These are phyloP conservation scores for Herminia tarsipennalis DNA, from an alignment of 2,888 invertebrate species.

Conservation along the genomic window DNA sequence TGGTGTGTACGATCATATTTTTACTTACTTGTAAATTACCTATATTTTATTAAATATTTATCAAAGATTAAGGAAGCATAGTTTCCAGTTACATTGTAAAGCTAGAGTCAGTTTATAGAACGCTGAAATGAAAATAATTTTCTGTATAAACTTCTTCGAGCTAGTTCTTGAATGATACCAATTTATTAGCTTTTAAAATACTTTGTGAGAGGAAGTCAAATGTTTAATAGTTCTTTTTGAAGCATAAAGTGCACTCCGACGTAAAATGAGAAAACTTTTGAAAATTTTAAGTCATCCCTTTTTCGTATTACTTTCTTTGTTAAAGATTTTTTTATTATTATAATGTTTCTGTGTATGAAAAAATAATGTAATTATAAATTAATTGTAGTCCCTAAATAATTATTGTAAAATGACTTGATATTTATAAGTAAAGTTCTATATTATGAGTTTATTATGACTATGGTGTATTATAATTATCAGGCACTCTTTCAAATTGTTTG, in stretches of 20 bases:
- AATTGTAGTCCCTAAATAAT: too few species aligned
- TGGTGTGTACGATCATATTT: slow-evolving; percentile 12
- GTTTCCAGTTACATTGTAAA: neutral
- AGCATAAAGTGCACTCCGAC: slow-evolving; percentile 3
- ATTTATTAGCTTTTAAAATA: slow-evolving; percentile 20
- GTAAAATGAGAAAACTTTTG: slow-evolving; percentile 16
- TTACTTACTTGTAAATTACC: neutral
- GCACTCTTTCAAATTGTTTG: too few species aligned
- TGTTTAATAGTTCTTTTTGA: slow-evolving; percentile 16
- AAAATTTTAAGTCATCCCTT: slow-evolving; percentile 8
- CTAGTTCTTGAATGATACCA: slow-evolving; percentile 14
- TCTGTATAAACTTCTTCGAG: neutral
- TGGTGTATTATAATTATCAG: too few species aligned
- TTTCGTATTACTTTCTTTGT: slow-evolving; percentile 2
- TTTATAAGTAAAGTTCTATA: too few species aligned
- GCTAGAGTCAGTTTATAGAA: neutral
- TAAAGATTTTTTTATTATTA: slow-evolving; percentile 1
- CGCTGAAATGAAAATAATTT: slow-evolving; percentile 4
- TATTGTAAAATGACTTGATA: too few species aligned
- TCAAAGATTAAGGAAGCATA: neutral
- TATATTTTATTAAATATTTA: slow-evolving; percentile 1
- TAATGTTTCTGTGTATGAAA: neutral
- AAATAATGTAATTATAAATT: too few species aligned
- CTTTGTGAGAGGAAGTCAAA: slow-evolving; percentile 11
- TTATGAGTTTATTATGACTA: too few species aligned